These are phyloP conservation scores for Musca vetustissima DNA, from an alignment of 1,140 invertebrate genomes.

Conservation along the genomic window DNA sequence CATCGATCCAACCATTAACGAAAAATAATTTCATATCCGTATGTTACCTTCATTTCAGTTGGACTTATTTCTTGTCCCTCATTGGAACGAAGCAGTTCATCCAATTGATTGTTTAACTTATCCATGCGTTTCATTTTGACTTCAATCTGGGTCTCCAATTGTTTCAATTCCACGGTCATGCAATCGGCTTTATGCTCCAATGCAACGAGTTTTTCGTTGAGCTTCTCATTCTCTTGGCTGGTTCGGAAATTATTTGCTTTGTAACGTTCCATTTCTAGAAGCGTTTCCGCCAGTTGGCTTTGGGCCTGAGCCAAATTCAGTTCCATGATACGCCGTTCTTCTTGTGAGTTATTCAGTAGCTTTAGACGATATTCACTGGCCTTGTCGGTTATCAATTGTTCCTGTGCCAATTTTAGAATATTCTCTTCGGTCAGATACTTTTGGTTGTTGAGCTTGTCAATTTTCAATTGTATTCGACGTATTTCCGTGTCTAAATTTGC, in stretches of 20 bases:
- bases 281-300: conserved; percentile 63
- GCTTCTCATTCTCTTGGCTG: conserved; percentile 34
- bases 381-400: conserved; percentile 70
- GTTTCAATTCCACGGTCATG: conserved; percentile 35
- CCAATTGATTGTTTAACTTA: conserved; percentile 38
- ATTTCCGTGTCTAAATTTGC: conserved; percentile 39
- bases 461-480: conserved; percentile 45
- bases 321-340: conserved; percentile 59
- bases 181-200: conserved; percentile 32
- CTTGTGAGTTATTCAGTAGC: conserved; percentile 56
- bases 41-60: conserved; percentile 60
- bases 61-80: conserved; percentile 54
- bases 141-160: conserved; percentile 44
- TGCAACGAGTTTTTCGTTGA: conserved; percentile 28
- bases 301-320: conserved; percentile 64
- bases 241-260: conserved; percentile 40
- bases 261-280: conserved; percentile 65
- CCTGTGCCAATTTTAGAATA: conserved; percentile 66
- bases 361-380: conserved; percentile 59
- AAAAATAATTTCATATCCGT: too few relatives aligned
- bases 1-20: too few relatives aligned
- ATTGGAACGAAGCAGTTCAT: conserved; percentile 26
- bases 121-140: conserved; percentile 48
- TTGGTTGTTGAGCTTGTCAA: conserved; percentile 58
- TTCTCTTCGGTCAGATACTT: conserved; percentile 65